Conservation (phyloP, 2,113 vertebrate species). For the Hippocampus comes region DNA sequence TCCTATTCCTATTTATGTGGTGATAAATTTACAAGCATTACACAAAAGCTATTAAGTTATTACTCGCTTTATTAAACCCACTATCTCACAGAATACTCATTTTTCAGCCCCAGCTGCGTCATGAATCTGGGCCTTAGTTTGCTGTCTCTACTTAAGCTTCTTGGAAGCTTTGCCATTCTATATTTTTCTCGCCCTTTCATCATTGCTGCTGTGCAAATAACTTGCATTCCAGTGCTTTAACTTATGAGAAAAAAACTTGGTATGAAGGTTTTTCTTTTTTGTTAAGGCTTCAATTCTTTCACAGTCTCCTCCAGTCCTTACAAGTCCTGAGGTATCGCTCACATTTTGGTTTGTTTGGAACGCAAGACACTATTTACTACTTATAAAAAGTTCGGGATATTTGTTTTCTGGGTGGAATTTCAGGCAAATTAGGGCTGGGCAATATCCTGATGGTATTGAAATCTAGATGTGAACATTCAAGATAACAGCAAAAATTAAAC, state of each 20-base stretch:
- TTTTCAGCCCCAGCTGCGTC: not conserved
- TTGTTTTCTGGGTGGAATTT: not conserved
- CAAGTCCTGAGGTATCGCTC: not conserved
- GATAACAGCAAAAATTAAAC: too few species aligned
- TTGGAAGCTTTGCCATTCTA: not conserved
- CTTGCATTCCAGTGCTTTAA: slow-evolving; percentile 3
- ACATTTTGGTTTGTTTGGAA: slow-evolving; percentile 19
- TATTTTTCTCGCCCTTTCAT: not conserved
- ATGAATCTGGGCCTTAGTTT: not conserved
- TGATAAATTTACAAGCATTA: slow-evolving; percentile 1
- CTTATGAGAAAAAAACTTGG: not conserved
- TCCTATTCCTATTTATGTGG: slow-evolving; percentile 5
- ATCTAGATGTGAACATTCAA: too few species aligned
- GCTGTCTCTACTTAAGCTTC: not conserved
- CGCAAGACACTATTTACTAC: not conserved
- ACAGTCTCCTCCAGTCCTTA: slow-evolving; percentile 1
- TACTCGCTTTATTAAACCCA: slow-evolving; percentile 8
- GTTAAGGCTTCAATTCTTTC: not conserved
- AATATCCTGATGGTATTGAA: too few species aligned
- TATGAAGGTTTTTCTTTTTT: not conserved
- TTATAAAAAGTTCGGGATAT: not conserved
- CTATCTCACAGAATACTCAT: slow-evolving; percentile 24
- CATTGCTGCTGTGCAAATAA: not conserved
- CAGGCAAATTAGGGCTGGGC: not conserved
- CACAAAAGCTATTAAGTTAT: slow-evolving; percentile 2